Evolutionary conservation across 2,113 vertebrate genomes (phyloP), one percentile per base, ranked within the genome.

Genomic region (Chlamydotis undulata): DNA sequence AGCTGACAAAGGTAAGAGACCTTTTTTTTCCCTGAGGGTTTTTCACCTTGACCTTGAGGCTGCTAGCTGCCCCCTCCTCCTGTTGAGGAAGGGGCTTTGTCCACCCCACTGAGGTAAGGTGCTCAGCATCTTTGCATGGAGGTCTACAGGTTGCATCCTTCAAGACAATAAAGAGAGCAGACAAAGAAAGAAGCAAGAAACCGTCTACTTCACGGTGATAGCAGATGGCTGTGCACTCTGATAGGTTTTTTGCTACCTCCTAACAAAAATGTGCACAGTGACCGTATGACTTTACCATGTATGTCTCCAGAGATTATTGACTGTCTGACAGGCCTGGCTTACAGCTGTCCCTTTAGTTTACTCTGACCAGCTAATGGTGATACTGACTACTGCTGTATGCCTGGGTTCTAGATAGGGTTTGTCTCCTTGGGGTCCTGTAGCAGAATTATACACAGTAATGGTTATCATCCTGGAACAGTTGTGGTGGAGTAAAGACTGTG

Each of bases 201-300:
- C 9, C 31, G 28, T n/a, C 29, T 49, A 1, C 19, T 78, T 78
- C 52, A n/a, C 5, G 7, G n/a, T 16, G 35, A n/a, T n/a, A 25
- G 11, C 8, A 57, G 33, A 22, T 10, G 19, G 8, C 35, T 39
- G 25, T 0, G 0, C 8, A 11, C 13, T 85, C 24, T 33, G 10
- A 8, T 4, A n/a, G 43, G 9, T n/a, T 29, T 56, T 87, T 71
- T 79, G 23, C 11, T 73, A n/a, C 64, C 16, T 70, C 28, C 14
- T 14, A 8, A 55, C 10, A 39, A 91, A 87, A 57, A 49, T 9
- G 3, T 1, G 1, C 12, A 47, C 41, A 18, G 45, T 43, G 53
- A 28, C 13, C 4, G 1, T 35, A 7, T 37, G 70, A 26, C 63
- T 70, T 37, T 31, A 60, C 9, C 19, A 8, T 5, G 3, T 39